These are phyloP conservation scores for Penaeus japonicus DNA, from an alignment of 1,140 invertebrate genomes.

Conservation along the genomic window DNA sequence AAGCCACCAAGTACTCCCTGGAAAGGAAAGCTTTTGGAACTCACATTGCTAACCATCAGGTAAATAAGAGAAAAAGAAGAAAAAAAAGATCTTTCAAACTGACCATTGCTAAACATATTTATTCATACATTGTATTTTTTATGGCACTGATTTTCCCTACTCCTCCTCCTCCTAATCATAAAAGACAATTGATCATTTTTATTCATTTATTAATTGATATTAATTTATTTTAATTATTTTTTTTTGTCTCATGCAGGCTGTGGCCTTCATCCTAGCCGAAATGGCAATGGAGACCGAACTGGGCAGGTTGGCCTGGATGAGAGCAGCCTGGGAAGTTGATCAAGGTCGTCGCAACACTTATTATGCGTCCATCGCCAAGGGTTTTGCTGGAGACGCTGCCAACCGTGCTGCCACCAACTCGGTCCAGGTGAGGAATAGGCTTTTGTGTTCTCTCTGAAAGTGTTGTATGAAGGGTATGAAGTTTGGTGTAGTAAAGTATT, in stretches of 20 bases:
- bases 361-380: constrained; percentile 92
- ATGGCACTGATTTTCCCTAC: too few species aligned
- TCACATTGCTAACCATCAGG: constrained; percentile 80
- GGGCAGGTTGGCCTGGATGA: constrained; percentile 83
- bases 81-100: background rate
- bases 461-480: too few species aligned
- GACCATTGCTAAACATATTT: background rate
- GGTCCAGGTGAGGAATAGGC: constrained; percentile 70
- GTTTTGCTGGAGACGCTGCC: constrained; percentile 88
- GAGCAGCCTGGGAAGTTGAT: constrained; percentile 90
- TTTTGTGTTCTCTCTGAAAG: background rate
- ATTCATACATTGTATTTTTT: too few species aligned
- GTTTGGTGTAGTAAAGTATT: too few species aligned
- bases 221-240: too few species aligned
- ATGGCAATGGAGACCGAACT: constrained; percentile 94
- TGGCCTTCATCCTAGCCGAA: constrained; percentile 94
- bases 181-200: too few species aligned
- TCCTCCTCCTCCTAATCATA: too few species aligned
- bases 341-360: constrained; percentile 83
- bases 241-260: constrained; percentile 68
- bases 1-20: constrained; percentile 91
- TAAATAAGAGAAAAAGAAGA: constrained; percentile 39
- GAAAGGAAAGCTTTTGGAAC: constrained; percentile 95
- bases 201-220: too few species aligned
- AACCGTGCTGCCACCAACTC: constrained; percentile 96